A percentile compares a stretch with the other conserved stretches of the same genome.
phyloP scores from a whole-genome alignment of 2,797 vertebrate genomes.

The Ctenopoma kingsleyae region DNA sequence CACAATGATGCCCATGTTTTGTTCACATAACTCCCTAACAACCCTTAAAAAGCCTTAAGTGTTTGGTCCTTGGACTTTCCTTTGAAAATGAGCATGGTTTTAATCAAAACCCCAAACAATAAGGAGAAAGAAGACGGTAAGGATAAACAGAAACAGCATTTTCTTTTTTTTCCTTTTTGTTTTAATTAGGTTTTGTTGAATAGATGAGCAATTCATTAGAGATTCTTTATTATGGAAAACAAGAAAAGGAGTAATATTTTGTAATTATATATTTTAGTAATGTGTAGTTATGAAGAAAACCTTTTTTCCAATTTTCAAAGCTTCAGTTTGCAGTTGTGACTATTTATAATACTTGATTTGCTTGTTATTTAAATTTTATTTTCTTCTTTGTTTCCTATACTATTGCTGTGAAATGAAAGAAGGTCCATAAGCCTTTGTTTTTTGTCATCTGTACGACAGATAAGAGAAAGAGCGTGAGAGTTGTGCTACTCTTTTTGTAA shows the following conservation, averaged over 20 bases:
- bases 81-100: conserved; percentile 92
- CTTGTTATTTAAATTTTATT: conserved; percentile 84
- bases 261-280: conserved; percentile 91
- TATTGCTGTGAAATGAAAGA: conserved; percentile 87
- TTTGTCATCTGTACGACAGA: conserved; percentile 87
- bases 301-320: conserved; percentile 83
- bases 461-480: conserved; percentile 90
- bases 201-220: conserved; percentile 89
- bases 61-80: conserved; percentile 93
- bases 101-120: conserved; percentile 85
- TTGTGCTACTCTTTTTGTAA: conserved; percentile 99
- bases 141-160: conserved; percentile 83
- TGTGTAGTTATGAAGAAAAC: conserved; percentile 89
- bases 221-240: conserved; percentile 87
- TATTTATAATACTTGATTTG: conserved; percentile 94
- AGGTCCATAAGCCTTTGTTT: conserved; percentile 83
- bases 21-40: conserved; percentile 88
- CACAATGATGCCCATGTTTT: conserved; percentile 87
- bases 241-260: conserved; percentile 89
- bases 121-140: conserved; percentile 79
- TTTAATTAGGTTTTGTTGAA: conserved; percentile 86
- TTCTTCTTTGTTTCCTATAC: conserved; percentile 78
- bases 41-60: conserved; percentile 99
- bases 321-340: conserved; percentile 91
- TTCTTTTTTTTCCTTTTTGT: conserved; percentile 69